Base-by-base conservation (phyloP, 37 sponge, comb jelly and placozoan species). In the Cladorhizidae sp. region DNA sequence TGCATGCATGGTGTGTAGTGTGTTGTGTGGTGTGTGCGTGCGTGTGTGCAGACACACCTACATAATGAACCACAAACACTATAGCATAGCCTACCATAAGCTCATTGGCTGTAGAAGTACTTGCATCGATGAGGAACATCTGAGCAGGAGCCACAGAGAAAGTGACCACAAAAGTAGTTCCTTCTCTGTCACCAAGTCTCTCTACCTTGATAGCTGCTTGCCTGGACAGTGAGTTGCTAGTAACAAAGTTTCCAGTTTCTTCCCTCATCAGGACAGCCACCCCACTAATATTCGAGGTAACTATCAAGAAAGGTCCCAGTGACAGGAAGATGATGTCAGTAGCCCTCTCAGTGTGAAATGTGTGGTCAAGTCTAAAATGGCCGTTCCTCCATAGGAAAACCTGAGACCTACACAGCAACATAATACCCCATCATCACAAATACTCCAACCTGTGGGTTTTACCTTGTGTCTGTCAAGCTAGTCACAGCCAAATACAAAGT, bases 381-480 rank as follows among this genome's bases (percentile, higher is more conserved):
- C 50, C 76, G 41, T 39, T 45, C 21, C 21, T 56, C 87, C 87
- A 87, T 20, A 72, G 40, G 67, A 67, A 87, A 2, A 87, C 37
- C 43, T 72, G 68, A 11, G 87, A 87, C 31, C 87, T 78, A 38
- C 9, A 72, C 54, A 43, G 11, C 18, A 28, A 37, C 64, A 64
- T 64, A 15, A 26, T 26, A 64, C 20, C 11, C 15, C 54, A 52
- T 52, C 54, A 52, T 15, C 11, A 52, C 15, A 52, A 11, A 52
- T 11, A 38, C 38, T n/a, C n/a, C n/a, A n/a, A n/a, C n/a, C n/a
- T n/a, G n/a, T n/a, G 64, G 20, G 8, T 1, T 9, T 39, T 38
- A 80, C 80, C 80, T 72, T 40, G 73, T 81, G 49, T 87, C 87
- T 9, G 74, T 87, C 32, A 58, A 35, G 45, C 87, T 87, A 15